Conservation (phyloP, 2,113 vertebrate species). For the Gobiocypris rarus region DNA sequence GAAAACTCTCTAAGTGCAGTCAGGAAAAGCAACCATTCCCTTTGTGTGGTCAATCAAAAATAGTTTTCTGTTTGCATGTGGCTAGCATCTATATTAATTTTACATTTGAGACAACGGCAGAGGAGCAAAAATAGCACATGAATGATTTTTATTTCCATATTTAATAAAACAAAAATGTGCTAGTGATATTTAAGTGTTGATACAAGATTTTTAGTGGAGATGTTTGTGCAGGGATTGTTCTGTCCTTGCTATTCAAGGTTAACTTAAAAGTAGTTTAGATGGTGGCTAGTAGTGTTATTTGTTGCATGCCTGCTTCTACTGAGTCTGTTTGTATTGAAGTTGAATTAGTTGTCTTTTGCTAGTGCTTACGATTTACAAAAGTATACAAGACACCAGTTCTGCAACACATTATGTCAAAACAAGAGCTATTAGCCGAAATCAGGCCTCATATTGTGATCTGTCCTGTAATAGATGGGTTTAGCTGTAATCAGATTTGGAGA, state of each 20-base stretch:
- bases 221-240: no score
- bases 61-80: background rate
- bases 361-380: background rate
- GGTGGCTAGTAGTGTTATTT: background rate
- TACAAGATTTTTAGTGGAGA: background rate
- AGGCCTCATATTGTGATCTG: background rate
- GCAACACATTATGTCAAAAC: background rate
- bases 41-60: background rate
- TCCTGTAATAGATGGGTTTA: no score
- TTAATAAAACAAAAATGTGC: background rate
- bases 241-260: no score
- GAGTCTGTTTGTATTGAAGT: background rate
- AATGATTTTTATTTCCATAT: background rate
- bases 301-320: background rate
- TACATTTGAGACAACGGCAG: background rate
- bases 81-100: background rate
- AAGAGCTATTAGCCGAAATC: background rate
- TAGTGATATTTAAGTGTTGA: background rate
- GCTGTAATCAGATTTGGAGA: no score
- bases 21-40: background rate
- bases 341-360: background rate
- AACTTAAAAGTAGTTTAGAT: background rate
- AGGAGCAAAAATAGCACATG: background rate
- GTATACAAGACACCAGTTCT: background rate
- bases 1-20: conserved; percentile 3